phyloP scores from a whole-genome alignment of 2,888 invertebrate genomes.

The Eucera pruinosa region DNA sequence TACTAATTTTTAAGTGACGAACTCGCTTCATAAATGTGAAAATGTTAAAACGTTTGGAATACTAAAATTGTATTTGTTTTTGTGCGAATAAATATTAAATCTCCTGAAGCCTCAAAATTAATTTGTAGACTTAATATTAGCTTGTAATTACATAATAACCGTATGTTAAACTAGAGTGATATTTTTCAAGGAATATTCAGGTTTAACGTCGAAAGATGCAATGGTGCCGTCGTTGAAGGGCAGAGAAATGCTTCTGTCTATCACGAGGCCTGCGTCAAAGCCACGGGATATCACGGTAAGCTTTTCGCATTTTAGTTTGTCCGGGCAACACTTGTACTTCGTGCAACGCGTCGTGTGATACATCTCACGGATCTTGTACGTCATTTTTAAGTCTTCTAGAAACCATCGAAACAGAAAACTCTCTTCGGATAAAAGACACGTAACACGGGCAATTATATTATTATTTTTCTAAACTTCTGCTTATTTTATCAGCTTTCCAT shows the following conservation, averaged over 20 bases:
- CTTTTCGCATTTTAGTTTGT: constrained; percentile 89
- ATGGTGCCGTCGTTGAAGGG: constrained; percentile 96
- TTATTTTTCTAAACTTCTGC: neutral
- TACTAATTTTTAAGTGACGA: no score
- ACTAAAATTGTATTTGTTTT: no score
- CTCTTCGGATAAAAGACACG: neutral
- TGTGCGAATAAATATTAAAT: no score
- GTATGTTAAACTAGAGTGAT: constrained; percentile 81
- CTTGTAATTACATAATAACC: neutral
- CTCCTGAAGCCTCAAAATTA: no score
- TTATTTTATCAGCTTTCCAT: neutral
- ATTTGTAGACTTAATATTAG: no score
- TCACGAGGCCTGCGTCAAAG: constrained; percentile 93
- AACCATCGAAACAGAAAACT: constrained; percentile 58
- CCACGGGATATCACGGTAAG: constrained; percentile 94
- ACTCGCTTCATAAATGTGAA: no score
- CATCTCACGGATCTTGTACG: constrained; percentile 96
- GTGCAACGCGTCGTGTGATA: constrained; percentile 94
- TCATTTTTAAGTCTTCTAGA: constrained; percentile 90
- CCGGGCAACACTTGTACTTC: constrained; percentile 89
- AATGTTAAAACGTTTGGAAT: no score
- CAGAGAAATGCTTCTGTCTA: constrained; percentile 96
- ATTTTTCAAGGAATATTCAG: constrained; percentile 94
- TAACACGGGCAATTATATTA: neutral
- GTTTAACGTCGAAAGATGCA: constrained; percentile 91